phyloP scores from a whole-genome alignment of 2,888 invertebrate species.

The Crematogaster levior region DNA sequence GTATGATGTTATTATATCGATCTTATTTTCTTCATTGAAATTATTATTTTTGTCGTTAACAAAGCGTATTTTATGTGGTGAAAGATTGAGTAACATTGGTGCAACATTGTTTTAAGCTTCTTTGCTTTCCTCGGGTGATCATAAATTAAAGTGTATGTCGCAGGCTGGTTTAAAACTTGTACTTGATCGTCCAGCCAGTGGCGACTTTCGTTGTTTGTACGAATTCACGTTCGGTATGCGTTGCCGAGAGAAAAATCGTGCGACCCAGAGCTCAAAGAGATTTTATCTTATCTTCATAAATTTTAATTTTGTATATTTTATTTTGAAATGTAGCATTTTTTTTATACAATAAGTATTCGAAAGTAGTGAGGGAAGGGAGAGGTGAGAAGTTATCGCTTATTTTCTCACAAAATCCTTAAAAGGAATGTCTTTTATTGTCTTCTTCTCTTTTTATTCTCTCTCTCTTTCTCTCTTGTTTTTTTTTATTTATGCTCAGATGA shows the following conservation, averaged over 20 bases:
- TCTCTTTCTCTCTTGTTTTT: neutral
- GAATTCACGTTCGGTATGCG: constrained; percentile 19
- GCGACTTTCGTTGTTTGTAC: constrained; percentile 41
- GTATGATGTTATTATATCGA: neutral
- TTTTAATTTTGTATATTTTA: constrained; percentile 16
- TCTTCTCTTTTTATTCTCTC: neutral
- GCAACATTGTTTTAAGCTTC: constrained; percentile 47
- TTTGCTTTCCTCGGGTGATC: constrained; percentile 36
- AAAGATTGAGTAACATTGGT: constrained; percentile 5
- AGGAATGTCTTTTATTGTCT: neutral
- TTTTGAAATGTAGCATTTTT: neutral
- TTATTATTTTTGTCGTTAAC: constrained; percentile 13
- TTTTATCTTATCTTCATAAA: constrained; percentile 35
- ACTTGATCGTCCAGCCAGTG: constrained; percentile 31
- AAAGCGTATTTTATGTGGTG: constrained; percentile 11
- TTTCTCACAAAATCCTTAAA: constrained; percentile 17
- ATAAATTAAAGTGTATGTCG: constrained; percentile 49
- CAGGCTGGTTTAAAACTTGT: constrained; percentile 44
- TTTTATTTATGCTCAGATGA: constrained; percentile 10
- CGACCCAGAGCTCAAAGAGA: constrained; percentile 20
- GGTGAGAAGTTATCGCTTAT: neutral
- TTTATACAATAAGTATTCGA: constrained; percentile 21
- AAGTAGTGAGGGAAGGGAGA: neutral
- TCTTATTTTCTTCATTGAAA: constrained; percentile 6
- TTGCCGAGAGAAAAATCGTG: constrained; percentile 37